Evolutionary conservation across 2,113 vertebrate species (phyloP).

Genomic region (Furnarius figulus): DNA sequence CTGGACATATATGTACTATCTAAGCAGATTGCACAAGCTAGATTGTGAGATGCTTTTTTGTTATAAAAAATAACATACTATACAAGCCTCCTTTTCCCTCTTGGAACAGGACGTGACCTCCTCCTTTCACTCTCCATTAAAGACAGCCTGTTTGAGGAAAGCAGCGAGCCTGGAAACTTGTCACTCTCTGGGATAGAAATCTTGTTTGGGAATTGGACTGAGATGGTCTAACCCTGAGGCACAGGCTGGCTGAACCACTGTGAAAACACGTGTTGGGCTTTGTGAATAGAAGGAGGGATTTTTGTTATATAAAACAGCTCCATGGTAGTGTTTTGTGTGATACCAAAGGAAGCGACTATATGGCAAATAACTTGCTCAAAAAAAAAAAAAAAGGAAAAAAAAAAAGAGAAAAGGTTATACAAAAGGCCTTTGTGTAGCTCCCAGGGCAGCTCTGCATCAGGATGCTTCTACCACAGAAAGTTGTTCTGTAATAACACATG

Average conservation of each 20-base stretch:
- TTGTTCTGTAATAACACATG: background rate
- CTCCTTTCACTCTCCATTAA: conserved; percentile 4
- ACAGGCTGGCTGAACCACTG: background rate
- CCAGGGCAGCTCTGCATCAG: background rate
- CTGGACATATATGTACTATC: background rate
- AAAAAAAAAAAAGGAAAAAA: background rate
- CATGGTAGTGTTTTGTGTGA: background rate
- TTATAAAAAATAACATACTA: background rate
- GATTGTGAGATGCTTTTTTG: background rate
- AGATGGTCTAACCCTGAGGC: background rate
- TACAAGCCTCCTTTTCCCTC: background rate
- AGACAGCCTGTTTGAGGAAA: conserved; percentile 6
- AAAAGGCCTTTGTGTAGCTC: background rate
- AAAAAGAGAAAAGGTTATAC: background rate
- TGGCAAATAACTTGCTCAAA: background rate
- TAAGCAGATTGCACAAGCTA: background rate
- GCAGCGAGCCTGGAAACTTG: background rate
- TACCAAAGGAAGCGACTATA: background rate
- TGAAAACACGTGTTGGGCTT: background rate
- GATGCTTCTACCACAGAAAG: background rate
- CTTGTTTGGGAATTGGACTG: background rate
- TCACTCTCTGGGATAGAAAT: background rate
- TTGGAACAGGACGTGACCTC: conserved; percentile 22
- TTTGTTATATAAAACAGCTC: background rate
- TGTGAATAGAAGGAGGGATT: background rate